A percentile compares a stretch with the other conserved stretches of the same genome.
Evolutionary conservation across 2,113 vertebrate genomes (phyloP).

Genomic region (Perognathus longimembris): DNA sequence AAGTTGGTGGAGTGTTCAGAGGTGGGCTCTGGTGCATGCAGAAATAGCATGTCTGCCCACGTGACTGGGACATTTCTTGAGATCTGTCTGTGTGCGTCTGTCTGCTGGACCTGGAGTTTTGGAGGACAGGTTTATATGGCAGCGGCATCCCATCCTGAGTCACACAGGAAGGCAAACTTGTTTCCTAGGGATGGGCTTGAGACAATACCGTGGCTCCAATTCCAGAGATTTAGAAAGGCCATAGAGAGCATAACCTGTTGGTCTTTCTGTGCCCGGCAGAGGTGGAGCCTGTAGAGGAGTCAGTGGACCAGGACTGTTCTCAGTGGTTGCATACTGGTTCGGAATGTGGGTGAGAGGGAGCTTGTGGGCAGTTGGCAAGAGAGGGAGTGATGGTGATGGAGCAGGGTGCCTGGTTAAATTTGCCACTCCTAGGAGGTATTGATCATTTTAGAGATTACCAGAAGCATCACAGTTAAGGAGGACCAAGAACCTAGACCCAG

Average conservation of each 20-base stretch:
- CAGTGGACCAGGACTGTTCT: not conserved
- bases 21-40: no score
- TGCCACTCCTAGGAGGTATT: not conserved
- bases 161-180: not conserved
- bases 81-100: not conserved
- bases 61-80: not conserved
- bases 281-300: not conserved
- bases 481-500: not conserved
- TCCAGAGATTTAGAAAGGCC: not conserved
- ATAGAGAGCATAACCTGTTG: not conserved
- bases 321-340: fast-evolving
- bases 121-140: not conserved
- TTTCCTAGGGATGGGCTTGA: not conserved
- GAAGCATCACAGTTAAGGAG: no score
- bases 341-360: not conserved
- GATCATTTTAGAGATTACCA: not conserved
- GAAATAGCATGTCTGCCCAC: not conserved
- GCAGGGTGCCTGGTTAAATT: not conserved
- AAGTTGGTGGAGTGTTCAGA: no score
- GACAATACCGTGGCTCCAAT: fast-evolving
- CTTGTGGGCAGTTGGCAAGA: not conserved
- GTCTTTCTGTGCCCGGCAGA: not conserved
- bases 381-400: no score
- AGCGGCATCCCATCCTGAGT: not conserved
- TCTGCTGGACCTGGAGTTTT: not conserved